Evolutionary conservation across 1,140 invertebrate genomes (phyloP).

Genomic region (Drosophila ficusphila): DNA sequence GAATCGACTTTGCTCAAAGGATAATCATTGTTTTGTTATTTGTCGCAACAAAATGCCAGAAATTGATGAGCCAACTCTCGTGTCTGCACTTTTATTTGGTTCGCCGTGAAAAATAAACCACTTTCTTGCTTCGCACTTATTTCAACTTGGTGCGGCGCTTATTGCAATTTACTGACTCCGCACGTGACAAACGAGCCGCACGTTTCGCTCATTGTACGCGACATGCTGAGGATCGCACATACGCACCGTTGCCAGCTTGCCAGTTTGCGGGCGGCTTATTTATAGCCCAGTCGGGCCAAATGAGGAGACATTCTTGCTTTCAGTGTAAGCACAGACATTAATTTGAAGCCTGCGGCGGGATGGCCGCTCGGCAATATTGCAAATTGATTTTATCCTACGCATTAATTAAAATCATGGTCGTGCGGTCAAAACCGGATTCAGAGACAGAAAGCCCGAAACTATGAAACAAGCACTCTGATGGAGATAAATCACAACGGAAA

Average conservation of each 20-base stretch:
- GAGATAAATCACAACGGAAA: constrained; percentile 50
- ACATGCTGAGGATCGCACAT: constrained; percentile 54
- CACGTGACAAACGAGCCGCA: constrained; percentile 71
- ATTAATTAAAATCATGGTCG: constrained; percentile 48
- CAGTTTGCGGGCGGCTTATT: constrained; percentile 31
- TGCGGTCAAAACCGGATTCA: constrained; percentile 6
- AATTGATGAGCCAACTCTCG: constrained; percentile 44
- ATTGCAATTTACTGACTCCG: constrained; percentile 72
- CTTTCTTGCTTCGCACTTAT: constrained; percentile 43
- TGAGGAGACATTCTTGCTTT: constrained; percentile 17
- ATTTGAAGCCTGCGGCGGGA: constrained; percentile 33
- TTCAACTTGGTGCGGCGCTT: constrained; percentile 56
- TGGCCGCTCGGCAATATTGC: constrained; percentile 28
- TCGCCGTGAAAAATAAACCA: constrained; percentile 35
- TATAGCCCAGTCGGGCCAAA: constrained; percentile 20
- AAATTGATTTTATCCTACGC: constrained; percentile 54
- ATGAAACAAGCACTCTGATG: neutral
- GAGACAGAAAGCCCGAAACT: neutral
- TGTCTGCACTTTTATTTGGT: constrained; percentile 37
- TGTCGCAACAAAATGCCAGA: neutral
- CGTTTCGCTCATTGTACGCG: constrained; percentile 62
- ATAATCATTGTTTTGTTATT: constrained; percentile 4
- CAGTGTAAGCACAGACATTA: constrained; percentile 47
- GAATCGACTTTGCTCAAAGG: no score
- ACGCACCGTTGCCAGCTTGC: constrained; percentile 35